A percentile compares a stretch with the other conserved stretches of the same genome.
Conservation (phyloP, 2,113 vertebrate species). For the Merops nubicus region DNA sequence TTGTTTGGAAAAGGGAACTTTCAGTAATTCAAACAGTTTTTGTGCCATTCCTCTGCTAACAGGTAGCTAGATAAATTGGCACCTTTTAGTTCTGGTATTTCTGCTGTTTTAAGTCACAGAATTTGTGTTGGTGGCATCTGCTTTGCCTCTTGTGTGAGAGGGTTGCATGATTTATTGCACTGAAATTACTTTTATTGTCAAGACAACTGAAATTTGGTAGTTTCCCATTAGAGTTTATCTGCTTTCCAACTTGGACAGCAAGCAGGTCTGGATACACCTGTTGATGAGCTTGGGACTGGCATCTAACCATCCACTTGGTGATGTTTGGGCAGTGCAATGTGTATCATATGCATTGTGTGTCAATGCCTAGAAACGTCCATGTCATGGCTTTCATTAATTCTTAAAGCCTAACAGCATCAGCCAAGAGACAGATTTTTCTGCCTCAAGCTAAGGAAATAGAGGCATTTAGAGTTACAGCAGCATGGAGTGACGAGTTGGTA, state of each 20-base stretch:
- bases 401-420: not conserved
- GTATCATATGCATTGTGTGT: not conserved
- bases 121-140: not conserved
- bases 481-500: not conserved
- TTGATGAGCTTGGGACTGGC: not conserved
- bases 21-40: not conserved
- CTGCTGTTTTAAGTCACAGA: not conserved
- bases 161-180: not conserved
- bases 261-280: constrained; percentile 12
- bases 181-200: not conserved
- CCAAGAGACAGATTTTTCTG: not conserved
- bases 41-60: not conserved
- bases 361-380: not conserved
- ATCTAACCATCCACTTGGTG: not conserved
- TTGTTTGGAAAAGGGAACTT: not conserved
- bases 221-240: not conserved
- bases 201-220: not conserved
- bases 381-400: not conserved
- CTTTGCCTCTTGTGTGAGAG: not conserved
- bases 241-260: not conserved
- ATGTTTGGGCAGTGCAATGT: not conserved
- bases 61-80: not conserved
- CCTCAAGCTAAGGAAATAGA: not conserved
- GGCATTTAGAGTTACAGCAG: not conserved
- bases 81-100: not conserved